Evolutionary conservation across 2,888 invertebrate species (phyloP), one percentile per base, ranked within the genome.

Genomic region (Penaeus monodon): DNA sequence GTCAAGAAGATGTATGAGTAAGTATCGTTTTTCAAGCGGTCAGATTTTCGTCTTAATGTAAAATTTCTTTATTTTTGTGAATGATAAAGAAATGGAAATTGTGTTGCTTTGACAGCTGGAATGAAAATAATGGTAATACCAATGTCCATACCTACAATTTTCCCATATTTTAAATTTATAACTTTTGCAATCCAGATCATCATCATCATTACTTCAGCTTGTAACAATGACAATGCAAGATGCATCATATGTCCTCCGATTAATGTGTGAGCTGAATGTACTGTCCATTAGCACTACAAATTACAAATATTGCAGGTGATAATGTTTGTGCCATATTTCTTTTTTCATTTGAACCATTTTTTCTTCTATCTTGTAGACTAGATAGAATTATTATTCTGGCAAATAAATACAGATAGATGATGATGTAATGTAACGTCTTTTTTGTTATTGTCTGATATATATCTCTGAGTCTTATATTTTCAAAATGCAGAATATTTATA

Each of bases 201-300:
- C 92, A 2, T 90, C 90, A 33, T 90, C 91, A 91, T 93, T 98
- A 64, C 93, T 97, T 65, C 95, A 96, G 91, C 94, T 98, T 1
- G 94, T 98, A 14, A 95, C 96, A 49, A 93, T 95, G 49, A 96
- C 96, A 7, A 96, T 98, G 96, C 95, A 96, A 91, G 97, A 98
- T 92, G 95, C 96, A 1, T 94, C 95, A 0, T 96, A 95, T 91
- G 95, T 97, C 85, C 93, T 98, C n/a, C 95, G 95, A 90, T 95
- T 99, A 8, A 95, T 98, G 95, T 96, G 96, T 91, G 97, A 98
- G 92, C 93, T 99, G 57, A 98, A 98, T 92, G 96, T 97, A 0
- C 94, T 99, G n/a, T 91, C 99, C 99, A 0, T 93, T 99, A 87
- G 98, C 98, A 0, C 93, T 98, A 77, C 98, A 99, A 93, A 99